These are phyloP conservation scores for Sceloporus tristichus DNA, from an alignment of 2,113 vertebrate species.

Conservation along the genomic window DNA sequence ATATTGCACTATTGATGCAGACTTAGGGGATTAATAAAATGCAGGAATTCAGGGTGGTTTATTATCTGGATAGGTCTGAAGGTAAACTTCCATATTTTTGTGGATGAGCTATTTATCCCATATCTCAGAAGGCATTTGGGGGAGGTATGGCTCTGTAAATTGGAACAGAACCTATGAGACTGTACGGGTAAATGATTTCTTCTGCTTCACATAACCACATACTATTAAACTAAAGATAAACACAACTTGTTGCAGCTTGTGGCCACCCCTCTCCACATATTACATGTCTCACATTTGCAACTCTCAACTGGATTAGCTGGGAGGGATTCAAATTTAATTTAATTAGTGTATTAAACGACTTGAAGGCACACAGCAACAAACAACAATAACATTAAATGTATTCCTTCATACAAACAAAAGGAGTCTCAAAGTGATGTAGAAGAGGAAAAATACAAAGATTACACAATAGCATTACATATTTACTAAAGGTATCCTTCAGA, in stretches of 20 bases:
- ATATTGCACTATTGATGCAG: neutral
- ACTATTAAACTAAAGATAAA: slow-evolving; percentile 11
- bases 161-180: neutral
- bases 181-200: neutral
- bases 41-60: neutral
- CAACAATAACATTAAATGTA: no score
- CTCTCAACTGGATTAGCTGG: neutral
- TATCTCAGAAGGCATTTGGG: neutral
- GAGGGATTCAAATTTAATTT: neutral
- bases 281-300: neutral
- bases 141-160: neutral
- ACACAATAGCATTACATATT: no score
- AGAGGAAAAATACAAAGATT: no score
- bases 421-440: no score
- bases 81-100: neutral
- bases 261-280: neutral
- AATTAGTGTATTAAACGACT: no score
- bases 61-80: neutral
- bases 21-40: neutral
- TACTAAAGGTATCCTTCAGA: no score
- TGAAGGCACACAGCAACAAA: no score
- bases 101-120: neutral
- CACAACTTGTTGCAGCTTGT: slow-evolving; percentile 28
- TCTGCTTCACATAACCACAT: no score
- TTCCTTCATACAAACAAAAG: no score